Evolutionary conservation across 2,797 vertebrate genomes (phyloP).

Genomic region (Sebastes aleutianus): DNA sequence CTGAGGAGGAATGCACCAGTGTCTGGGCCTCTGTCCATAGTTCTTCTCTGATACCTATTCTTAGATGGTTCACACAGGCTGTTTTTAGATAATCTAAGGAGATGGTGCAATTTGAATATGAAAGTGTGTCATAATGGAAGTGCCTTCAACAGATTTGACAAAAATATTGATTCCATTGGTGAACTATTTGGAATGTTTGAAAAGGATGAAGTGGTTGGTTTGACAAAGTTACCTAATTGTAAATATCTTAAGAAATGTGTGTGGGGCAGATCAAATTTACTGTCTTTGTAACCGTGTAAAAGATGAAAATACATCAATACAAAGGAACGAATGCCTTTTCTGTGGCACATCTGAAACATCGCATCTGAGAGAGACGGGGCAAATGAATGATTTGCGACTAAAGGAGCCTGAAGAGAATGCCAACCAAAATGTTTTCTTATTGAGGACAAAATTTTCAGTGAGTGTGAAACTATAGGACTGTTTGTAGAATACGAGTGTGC

Average conservation of each 20-base stretch:
- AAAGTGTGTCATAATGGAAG: neutral
- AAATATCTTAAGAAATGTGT: neutral
- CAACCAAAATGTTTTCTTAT: neutral
- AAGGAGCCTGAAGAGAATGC: neutral
- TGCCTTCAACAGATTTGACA: neutral
- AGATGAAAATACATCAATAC: neutral
- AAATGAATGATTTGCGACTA: neutral
- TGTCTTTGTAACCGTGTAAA: accelerated
- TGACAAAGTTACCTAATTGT: neutral
- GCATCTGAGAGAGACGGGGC: neutral
- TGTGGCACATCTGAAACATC: neutral
- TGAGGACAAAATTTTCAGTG: neutral
- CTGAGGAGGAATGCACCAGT: neutral
- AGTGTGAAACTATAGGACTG: neutral
- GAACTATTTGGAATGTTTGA: neutral
- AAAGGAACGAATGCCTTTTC: neutral
- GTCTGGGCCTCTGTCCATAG: neutral
- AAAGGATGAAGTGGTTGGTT: accelerated
- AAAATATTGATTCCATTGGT: neutral
- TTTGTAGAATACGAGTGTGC: neutral
- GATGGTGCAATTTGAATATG: neutral
- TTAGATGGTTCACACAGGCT: neutral
- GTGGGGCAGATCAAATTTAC: neutral
- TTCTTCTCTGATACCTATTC: neutral
- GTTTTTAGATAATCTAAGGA: neutral